Percentiles rank a stretch among this genome's conserved stretches.
Evolutionary conservation across 2,888 invertebrate species (phyloP).

Genomic region (Melanostoma scalare): DNA sequence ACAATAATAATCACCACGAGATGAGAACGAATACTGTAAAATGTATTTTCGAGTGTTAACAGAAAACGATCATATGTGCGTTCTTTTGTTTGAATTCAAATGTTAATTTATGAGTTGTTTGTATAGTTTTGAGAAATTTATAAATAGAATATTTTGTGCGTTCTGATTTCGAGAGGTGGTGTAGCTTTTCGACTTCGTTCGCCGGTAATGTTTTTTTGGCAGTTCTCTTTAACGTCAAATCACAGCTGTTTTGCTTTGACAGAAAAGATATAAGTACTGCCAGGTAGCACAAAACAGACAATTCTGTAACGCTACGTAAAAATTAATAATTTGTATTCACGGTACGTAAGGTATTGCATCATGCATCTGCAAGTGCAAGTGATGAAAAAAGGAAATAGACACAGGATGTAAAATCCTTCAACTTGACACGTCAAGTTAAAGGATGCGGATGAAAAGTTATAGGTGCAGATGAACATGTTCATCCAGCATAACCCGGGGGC

Average conservation of each 20-base stretch:
- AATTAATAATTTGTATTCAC: background rate
- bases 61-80: constrained; percentile 11
- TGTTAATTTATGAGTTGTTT: background rate
- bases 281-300: background rate
- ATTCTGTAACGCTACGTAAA: background rate
- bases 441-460: too few species aligned
- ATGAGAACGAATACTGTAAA: background rate
- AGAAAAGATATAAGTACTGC: background rate
- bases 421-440: too few species aligned
- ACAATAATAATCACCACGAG: constrained; percentile 54
- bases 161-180: background rate
- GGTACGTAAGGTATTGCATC: background rate
- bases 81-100: background rate
- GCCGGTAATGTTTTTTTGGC: background rate
- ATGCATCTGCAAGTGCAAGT: too few species aligned
- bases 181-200: background rate
- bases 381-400: too few species aligned
- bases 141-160: constrained; percentile 43
- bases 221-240: background rate
- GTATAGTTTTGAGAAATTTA: background rate
- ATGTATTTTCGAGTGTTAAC: constrained; percentile 30
- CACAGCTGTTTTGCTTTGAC: constrained; percentile 24
- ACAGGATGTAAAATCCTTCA: too few species aligned
- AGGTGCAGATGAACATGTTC: too few species aligned
- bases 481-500: too few species aligned